A percentile compares a stretch with the other conserved stretches of the same genome.
These are phyloP conservation scores for Paramormyrops hopkinsi DNA, from an alignment of 2,797 vertebrate species.

Conservation along the genomic window DNA sequence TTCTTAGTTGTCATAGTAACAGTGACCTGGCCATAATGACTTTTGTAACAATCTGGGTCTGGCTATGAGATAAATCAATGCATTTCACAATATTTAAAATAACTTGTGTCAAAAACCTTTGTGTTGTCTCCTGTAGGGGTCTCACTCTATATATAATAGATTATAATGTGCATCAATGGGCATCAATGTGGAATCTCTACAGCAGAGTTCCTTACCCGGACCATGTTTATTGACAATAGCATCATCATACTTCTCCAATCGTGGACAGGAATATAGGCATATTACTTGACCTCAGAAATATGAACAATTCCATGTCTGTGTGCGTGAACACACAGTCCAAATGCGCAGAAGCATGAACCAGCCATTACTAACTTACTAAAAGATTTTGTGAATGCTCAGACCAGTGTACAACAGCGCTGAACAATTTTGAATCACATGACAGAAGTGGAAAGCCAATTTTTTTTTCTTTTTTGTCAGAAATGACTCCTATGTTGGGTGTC, in stretches of 20 bases:
- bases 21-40: neutral
- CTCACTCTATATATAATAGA: neutral
- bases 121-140: neutral
- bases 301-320: neutral
- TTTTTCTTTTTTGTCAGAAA: neutral
- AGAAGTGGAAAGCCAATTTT: neutral
- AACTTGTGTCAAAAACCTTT: neutral
- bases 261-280: neutral
- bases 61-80: neutral
- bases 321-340: neutral
- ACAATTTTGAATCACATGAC: neutral
- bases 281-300: neutral
- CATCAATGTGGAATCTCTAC: neutral
- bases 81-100: conserved; percentile 6
- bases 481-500: neutral
- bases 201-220: neutral
- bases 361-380: neutral
- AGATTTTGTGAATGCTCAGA: neutral
- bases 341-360: neutral
- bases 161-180: neutral
- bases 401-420: neutral
- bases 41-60: neutral
- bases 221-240: neutral
- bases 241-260: neutral
- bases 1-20: neutral